Base-by-base conservation (phyloP, 1,140 invertebrate genomes). In the Aricia agestis region DNA sequence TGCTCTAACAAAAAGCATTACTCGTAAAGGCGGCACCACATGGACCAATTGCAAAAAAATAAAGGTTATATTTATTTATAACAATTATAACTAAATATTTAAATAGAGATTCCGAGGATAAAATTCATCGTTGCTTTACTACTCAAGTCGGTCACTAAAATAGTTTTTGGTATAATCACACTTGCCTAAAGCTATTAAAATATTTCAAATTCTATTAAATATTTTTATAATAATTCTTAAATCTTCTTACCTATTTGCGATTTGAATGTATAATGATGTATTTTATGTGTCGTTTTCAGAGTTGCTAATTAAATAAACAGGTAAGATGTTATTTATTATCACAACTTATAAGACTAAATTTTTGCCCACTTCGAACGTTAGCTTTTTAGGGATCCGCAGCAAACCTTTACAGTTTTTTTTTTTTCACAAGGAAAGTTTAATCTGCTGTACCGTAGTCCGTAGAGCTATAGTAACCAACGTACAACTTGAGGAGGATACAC, bases 271-370 rank as follows among this genome's bases (percentile, higher is more conserved):
- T 63, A 63, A 63, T 63, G 59, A 63, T 63, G 19, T 19, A 1
- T 25, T 63, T 63, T 19, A 63, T 59, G 58, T 59, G 58, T 63
- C 59, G 59, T 25, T 63, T 63, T 63, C 2, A 59, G n/a, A 61
- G 59, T 19, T 63, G 59, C 59, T 63, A 63, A 63, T 63, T 63
- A 63, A 63, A 63, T 63, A 63, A 63, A 63, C 59, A 63, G 59
- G 59, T 63, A 61, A 9, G 10, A 11, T 25, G 59, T 63, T 19
- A 63, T 63, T 63, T 63, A 63, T 63, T 63, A 19, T 63, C 59
- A 25, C 59, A 63, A 63, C 59, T 18, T 25, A 17, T 6, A 63
- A 63, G 59, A 63, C 18, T 63, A 63, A 11, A 63, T 36, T 52
- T 52, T 19, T 19, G 59, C 59, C 59, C 10, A 63, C n/a, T 59